Conservation (phyloP, 2,797 vertebrate genomes). For the Xiphorhynchus erythropygius region DNA sequence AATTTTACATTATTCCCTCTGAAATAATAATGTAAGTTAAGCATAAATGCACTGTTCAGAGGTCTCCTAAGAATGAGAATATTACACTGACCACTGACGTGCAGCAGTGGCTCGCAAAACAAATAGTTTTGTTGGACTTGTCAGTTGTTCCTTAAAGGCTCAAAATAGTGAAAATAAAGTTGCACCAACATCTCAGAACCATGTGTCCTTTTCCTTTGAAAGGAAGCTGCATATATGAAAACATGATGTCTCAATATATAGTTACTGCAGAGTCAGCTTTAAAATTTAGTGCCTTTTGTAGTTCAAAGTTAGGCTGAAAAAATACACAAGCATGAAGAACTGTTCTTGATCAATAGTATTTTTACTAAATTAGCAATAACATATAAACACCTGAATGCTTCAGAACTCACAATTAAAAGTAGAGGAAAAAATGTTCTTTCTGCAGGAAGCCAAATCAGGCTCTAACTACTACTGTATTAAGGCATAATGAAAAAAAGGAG, state of each 20-base stretch:
- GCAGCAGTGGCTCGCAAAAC: not conserved
- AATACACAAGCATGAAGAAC: not conserved
- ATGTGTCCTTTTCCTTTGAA: not conserved
- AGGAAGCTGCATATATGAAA: not conserved
- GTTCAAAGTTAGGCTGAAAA: not conserved
- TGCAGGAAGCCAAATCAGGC: not conserved
- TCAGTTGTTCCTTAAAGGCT: not conserved
- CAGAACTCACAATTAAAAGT: not conserved
- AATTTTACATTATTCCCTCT: not conserved
- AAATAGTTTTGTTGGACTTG: not conserved
- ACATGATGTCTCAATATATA: not conserved
- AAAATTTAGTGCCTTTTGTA: not conserved
- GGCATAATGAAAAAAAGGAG: not conserved
- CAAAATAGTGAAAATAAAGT: not conserved
- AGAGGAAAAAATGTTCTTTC: not conserved
- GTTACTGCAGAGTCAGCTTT: not conserved
- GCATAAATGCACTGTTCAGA: not conserved
- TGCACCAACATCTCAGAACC: not conserved
- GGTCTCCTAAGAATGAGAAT: not conserved
- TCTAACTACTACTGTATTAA: not conserved
- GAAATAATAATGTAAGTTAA: not conserved
- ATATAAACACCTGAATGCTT: not conserved
- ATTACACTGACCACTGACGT: not conserved
- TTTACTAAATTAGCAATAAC: not conserved
- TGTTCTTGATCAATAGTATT: not conserved